Conservation (phyloP, 2,113 vertebrate genomes). For the Serilophus lunatus region DNA sequence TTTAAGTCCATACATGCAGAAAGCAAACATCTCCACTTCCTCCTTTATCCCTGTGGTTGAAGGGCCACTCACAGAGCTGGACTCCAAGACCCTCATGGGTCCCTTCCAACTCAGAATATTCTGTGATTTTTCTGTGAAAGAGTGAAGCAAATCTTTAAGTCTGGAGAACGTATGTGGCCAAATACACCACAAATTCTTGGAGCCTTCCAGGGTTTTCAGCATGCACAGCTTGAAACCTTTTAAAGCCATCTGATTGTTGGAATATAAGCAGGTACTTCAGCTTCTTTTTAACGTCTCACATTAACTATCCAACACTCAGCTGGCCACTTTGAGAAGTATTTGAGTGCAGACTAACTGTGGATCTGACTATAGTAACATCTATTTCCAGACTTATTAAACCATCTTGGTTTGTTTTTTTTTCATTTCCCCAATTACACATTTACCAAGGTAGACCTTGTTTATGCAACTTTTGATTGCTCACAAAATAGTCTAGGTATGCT, state of each 20-base stretch:
- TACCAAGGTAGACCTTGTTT: not conserved
- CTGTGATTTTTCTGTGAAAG: not conserved
- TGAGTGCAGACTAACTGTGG: not conserved
- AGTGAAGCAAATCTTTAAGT: not conserved
- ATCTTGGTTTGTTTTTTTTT: not conserved
- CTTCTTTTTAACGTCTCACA: not conserved
- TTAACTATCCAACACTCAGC: not conserved
- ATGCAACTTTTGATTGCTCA: not conserved
- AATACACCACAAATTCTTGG: not conserved
- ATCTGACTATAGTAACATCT: not conserved
- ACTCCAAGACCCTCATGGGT: not conserved
- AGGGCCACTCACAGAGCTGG: not conserved
- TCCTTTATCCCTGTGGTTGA: not conserved
- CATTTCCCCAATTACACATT: not conserved
- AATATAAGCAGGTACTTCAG: not conserved
- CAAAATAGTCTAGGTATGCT: not conserved
- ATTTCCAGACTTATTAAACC: not conserved
- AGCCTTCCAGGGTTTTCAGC: not conserved
- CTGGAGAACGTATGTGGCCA: fast-evolving
- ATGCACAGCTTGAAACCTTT: not conserved
- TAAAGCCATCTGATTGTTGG: not conserved
- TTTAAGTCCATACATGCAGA: not conserved
- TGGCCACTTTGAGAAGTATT: not conserved
- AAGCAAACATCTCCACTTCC: not conserved
- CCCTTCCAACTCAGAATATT: not conserved